Base-by-base conservation (phyloP, 2,888 invertebrate genomes). In the Scaptomyza polygonia region DNA sequence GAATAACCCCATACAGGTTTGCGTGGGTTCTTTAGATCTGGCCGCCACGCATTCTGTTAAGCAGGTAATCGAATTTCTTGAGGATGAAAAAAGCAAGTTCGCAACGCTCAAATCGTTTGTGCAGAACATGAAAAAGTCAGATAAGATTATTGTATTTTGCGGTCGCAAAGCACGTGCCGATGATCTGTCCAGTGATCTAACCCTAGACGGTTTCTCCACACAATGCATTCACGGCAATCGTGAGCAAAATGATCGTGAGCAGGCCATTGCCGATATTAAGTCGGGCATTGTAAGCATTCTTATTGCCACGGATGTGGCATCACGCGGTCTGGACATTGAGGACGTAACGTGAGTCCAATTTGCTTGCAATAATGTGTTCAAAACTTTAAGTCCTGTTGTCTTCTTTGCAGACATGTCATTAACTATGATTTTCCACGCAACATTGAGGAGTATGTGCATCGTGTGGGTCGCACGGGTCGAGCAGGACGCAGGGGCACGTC, bases 221-320 rank as follows among this genome's bases (percentile, higher is more conserved):
- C 95, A 97, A 89, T 95, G 96, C 59, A 94, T 99, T 72, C 98
- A 98, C 92, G 98, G 98, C 12, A 96, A 96, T 85, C 93, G 97
- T 53, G 98, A 97, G 21, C 97, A 96, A 87, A 81, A 85, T 43
- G 96, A 96, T 79, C 93, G 96, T 36, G 96, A 96, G 86, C 95
- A 95, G 88, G 98, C 98, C 6, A 92, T 99, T 7, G 94, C 94
- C 21, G 97, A 98, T 82, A 95, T 99, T 83, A 95, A 95, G 71
- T 93, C 93, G 57, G 97, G 98, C 0, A 92, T 93, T 1, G 96
- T 97, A 0, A 94, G 94, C 67, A 96, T 99, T 75, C 93, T 99
- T 25, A 94, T 99, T 53, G 98, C 98, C 0, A 99, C 99, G 0
- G 99, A 99, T 93, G 96, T 99, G 0, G 98, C 98, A 3, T 97